phyloP scores from a whole-genome alignment of 2,888 invertebrate species.

The Thysanoteuthis rhombus region DNA sequence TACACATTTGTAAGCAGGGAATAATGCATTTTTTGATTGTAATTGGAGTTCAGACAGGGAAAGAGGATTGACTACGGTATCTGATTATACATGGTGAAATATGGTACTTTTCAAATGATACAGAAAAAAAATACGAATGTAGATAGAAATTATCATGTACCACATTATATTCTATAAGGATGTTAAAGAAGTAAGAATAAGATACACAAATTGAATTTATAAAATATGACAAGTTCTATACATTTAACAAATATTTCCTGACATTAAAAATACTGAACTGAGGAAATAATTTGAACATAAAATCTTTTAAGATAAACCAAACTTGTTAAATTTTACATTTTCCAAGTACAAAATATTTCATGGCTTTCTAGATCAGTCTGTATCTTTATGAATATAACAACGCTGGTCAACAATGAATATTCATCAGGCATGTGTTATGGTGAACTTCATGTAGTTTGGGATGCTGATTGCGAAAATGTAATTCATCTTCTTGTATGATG shows the following conservation, averaged over 20 bases:
- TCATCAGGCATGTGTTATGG: no score
- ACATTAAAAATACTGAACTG: neutral
- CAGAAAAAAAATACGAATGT: neutral
- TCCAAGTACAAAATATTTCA: neutral
- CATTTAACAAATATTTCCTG: neutral
- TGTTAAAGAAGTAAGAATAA: neutral
- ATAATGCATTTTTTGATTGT: no score
- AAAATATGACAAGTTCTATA: neutral
- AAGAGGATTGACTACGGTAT: no score
- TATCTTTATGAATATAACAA: neutral
- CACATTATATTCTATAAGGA: neutral
- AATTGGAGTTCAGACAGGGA: no score
- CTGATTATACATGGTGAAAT: no score
- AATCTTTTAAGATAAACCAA: neutral
- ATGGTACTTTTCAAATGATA: neutral
- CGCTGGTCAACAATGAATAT: neutral
- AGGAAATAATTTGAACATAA: neutral
- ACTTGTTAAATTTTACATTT: neutral
- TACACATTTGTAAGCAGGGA: no score
- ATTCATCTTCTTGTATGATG: no score
- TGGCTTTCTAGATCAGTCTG: neutral
- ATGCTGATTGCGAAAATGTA: no score
- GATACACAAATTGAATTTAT: neutral
- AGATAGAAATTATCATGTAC: neutral
- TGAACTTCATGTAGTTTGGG: no score